Percentiles rank a stretch among this genome's conserved stretches.
These are phyloP conservation scores for Oreochromis spilurus DNA, from an alignment of 2,113 vertebrate genomes.

Conservation along the genomic window DNA sequence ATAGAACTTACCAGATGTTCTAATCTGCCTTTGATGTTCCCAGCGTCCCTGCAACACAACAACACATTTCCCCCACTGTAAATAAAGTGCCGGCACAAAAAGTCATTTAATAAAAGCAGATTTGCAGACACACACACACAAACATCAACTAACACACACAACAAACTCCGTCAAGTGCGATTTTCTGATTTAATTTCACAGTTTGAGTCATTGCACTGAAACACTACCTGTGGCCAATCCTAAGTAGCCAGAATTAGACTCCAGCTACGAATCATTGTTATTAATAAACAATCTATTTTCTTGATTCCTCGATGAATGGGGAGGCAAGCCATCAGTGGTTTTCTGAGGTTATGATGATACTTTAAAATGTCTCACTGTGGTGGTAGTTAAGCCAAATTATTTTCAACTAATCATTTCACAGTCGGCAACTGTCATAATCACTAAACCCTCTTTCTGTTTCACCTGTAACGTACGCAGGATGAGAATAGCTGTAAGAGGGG, in stretches of 20 bases:
- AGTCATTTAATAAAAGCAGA: conserved; percentile 12
- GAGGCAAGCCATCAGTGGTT: not conserved
- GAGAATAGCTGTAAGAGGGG: not conserved
- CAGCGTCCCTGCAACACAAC: conserved; percentile 87
- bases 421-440: not conserved
- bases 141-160: not conserved
- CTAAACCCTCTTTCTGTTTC: not conserved
- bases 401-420: not conserved
- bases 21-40: conserved; percentile 89
- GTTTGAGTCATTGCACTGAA: not conserved
- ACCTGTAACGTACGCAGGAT: not conserved
- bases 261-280: not conserved
- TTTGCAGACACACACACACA: not conserved
- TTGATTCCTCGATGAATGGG: not conserved
- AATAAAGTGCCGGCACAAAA: conserved; percentile 68
- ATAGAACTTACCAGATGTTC: conserved; percentile 98
- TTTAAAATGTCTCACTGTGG: not conserved
- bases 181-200: not conserved
- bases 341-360: not conserved
- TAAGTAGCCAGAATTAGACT: not conserved
- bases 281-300: not conserved
- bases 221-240: not conserved
- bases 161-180: not conserved
- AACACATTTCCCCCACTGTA: conserved; percentile 83
- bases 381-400: not conserved